Evolutionary conservation across 1,140 invertebrate species (phyloP).

Genomic region (Drosophila nikananu): DNA sequence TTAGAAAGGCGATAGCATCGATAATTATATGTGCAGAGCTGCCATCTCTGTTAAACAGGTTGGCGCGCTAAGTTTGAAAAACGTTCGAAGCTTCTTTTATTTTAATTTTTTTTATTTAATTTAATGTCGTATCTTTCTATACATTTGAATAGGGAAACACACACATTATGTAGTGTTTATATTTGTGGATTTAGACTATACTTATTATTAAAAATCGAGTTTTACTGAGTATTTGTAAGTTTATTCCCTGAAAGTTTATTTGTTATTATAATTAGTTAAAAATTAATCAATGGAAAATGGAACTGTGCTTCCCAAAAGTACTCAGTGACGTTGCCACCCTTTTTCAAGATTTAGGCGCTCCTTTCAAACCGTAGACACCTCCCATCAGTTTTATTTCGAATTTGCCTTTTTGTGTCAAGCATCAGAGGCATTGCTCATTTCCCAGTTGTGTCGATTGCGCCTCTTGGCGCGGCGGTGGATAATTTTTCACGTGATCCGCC

Average conservation of each 20-base stretch:
- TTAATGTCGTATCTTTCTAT: not conserved
- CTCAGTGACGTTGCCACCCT: not conserved
- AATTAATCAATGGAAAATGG: too few species aligned
- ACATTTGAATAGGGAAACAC: too few species aligned
- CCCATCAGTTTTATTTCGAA: not conserved
- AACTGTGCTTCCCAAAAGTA: too few species aligned
- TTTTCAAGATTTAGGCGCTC: not conserved
- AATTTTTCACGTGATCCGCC: conserved; percentile 73
- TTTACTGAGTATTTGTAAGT: too few species aligned
- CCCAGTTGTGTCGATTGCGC: conserved; percentile 43
- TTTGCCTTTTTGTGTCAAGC: conserved; percentile 29
- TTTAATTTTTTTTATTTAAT: not conserved
- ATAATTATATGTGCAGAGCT: not conserved
- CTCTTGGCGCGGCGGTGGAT: conserved; percentile 31
- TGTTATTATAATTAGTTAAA: too few species aligned
- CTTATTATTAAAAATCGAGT: too few species aligned
- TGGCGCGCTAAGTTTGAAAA: conserved; percentile 16
- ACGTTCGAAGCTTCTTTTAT: not conserved
- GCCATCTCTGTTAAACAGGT: not conserved
- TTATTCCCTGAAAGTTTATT: too few species aligned
- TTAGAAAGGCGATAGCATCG: not conserved
- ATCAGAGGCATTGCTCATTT: conserved; percentile 58
- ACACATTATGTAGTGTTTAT: too few species aligned
- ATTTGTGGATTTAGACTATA: too few species aligned
- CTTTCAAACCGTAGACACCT: not conserved